These are phyloP conservation scores for Phortica okadai DNA, from an alignment of 2,888 invertebrate species.

Conservation along the genomic window DNA sequence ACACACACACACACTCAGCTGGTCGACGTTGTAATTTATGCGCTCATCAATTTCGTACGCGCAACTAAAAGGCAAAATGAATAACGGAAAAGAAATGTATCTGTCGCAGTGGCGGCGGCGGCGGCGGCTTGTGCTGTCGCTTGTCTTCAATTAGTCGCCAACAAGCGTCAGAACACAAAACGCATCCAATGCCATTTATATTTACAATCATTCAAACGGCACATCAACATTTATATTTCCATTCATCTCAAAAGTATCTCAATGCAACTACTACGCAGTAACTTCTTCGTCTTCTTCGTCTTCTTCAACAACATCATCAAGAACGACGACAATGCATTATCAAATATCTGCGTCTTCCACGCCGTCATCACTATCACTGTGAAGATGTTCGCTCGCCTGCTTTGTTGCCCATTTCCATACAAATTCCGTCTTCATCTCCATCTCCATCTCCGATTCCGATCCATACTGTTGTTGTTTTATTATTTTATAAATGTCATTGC, in stretches of 20 bases:
- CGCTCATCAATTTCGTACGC: constrained; percentile 36
- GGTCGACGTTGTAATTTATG: constrained; percentile 53
- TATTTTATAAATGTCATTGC: no score
- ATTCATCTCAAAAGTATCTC: neutral
- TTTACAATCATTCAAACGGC: neutral
- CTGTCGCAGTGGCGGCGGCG: constrained; percentile 40
- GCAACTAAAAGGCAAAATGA: neutral
- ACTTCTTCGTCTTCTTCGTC: no score
- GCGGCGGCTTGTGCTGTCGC: constrained; percentile 35
- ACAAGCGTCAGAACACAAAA: neutral
- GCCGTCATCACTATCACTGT: no score
- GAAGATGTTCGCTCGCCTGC: no score
- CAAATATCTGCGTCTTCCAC: no score
- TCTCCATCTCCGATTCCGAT: no score
- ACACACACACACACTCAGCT: neutral
- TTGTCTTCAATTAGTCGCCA: constrained; percentile 65
- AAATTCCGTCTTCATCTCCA: no score
- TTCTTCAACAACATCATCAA: no score
- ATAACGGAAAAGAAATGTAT: constrained; percentile 8
- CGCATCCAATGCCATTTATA: neutral
- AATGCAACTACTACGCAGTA: no score
- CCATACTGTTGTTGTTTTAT: no score
- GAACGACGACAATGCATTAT: no score
- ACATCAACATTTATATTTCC: neutral
- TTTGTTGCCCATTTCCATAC: no score